Percentiles rank a stretch among this genome's conserved stretches.
Evolutionary conservation across 2,797 vertebrate genomes (phyloP).

Genomic region (Diplodus sargus): DNA sequence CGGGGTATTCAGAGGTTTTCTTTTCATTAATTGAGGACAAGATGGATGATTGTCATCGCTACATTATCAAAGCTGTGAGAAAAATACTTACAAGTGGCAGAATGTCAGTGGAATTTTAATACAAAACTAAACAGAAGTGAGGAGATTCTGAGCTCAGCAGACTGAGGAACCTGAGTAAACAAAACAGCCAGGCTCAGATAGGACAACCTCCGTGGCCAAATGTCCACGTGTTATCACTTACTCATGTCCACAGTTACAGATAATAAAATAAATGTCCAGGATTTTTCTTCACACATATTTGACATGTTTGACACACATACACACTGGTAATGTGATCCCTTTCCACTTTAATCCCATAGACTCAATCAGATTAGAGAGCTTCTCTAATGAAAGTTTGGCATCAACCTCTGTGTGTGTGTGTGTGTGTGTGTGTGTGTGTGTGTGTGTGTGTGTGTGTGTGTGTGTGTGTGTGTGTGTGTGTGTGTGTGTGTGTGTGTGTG

Average conservation of each 20-base stretch:
- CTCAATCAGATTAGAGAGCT: conserved; percentile 45
- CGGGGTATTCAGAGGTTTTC: neutral
- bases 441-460: no score
- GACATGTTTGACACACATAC: neutral
- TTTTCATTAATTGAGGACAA: neutral
- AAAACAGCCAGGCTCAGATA: conserved; percentile 1
- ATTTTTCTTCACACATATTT: neutral
- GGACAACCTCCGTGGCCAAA: conserved; percentile 2
- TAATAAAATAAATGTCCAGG: neutral
- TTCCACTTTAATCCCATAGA: conserved; percentile 40
- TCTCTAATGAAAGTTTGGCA: conserved; percentile 30
- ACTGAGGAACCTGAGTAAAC: neutral
- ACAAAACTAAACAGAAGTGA: neutral
- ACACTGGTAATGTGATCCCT: conserved; percentile 10
- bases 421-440: neutral
- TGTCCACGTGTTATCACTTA: conserved; percentile 7
- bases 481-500: neutral
- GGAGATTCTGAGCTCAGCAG: no score
- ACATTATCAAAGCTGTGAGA: neutral
- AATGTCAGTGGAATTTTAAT: neutral
- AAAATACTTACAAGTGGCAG: neutral
- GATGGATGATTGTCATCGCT: neutral
- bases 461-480: no score
- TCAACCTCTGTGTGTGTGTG: neutral
- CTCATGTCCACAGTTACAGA: neutral